Conservation (phyloP, 2,113 vertebrate species). For the Tilapia sparmanii region DNA sequence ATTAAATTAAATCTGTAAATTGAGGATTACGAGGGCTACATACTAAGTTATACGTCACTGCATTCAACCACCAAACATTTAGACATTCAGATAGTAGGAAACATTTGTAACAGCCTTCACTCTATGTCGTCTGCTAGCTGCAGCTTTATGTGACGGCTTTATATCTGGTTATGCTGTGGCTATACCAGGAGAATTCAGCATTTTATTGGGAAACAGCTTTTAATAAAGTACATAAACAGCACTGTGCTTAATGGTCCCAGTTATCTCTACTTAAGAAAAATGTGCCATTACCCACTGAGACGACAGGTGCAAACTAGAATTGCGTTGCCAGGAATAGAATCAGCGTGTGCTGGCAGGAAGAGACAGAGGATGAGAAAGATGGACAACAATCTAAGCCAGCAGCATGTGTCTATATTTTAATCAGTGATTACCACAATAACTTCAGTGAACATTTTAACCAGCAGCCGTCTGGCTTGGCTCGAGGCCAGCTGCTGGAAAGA, state of each 20-base stretch:
- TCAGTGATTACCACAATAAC: background rate
- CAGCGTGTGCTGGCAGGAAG: background rate
- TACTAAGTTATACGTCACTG: background rate
- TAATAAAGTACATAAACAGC: background rate
- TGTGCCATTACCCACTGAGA: conserved; percentile 4
- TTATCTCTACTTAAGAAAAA: background rate
- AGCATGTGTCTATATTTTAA: conserved; percentile 4
- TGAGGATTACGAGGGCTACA: background rate
- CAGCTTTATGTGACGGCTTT: background rate
- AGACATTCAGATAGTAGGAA: background rate
- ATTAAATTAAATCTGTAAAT: background rate
- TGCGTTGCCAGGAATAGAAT: background rate
- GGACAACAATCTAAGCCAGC: background rate
- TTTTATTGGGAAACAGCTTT: background rate
- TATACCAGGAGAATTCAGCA: background rate
- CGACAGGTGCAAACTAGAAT: background rate
- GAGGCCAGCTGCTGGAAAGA: background rate
- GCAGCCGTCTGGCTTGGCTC: background rate
- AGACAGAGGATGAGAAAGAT: background rate
- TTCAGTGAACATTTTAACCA: background rate
- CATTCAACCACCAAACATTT: background rate
- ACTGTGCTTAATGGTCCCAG: background rate
- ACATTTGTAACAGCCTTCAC: background rate
- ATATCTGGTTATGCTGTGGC: background rate
- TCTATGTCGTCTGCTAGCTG: background rate